These are phyloP conservation scores for Xiphophorus birchmanni DNA, from an alignment of 2,797 vertebrate species.

Conservation along the genomic window DNA sequence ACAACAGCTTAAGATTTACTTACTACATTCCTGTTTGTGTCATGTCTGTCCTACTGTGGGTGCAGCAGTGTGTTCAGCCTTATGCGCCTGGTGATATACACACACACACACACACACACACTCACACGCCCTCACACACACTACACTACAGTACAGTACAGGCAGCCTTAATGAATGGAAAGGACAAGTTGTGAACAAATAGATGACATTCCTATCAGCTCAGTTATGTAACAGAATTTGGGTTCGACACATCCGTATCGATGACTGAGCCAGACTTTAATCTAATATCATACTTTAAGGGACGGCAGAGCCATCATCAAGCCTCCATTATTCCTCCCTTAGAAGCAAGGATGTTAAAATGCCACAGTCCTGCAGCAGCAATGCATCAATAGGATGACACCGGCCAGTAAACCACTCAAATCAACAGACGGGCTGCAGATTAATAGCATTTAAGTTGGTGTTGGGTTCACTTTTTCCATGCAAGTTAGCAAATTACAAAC, in stretches of 20 bases:
- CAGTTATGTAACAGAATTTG: constrained; percentile 61
- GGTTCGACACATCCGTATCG: constrained; percentile 52
- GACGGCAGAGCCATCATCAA: constrained; percentile 52
- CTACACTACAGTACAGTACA: constrained; percentile 38
- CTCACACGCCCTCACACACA: constrained; percentile 11
- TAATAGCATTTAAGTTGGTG: not conserved
- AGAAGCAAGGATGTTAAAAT: not conserved
- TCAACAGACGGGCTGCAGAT: not conserved
- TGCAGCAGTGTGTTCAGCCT: constrained; percentile 57
- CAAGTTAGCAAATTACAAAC: not conserved
- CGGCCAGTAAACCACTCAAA: constrained; percentile 3
- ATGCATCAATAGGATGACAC: not conserved
- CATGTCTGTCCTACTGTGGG: constrained; percentile 67
- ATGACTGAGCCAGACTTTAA: constrained; percentile 55
- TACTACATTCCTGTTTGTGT: constrained; percentile 19
- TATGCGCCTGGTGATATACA: constrained; percentile 39
- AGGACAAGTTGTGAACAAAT: constrained; percentile 62
- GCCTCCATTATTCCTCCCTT: constrained; percentile 30
- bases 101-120: constrained; percentile 35
- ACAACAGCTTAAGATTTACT: not conserved
- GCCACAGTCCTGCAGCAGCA: not conserved
- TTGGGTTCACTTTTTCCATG: not conserved
- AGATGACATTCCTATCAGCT: constrained; percentile 67
- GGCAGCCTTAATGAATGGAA: constrained; percentile 72
- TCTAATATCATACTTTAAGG: constrained; percentile 59